Base-by-base conservation (phyloP, 2,113 vertebrate genomes). In the Andinoacara biseriatus region DNA sequence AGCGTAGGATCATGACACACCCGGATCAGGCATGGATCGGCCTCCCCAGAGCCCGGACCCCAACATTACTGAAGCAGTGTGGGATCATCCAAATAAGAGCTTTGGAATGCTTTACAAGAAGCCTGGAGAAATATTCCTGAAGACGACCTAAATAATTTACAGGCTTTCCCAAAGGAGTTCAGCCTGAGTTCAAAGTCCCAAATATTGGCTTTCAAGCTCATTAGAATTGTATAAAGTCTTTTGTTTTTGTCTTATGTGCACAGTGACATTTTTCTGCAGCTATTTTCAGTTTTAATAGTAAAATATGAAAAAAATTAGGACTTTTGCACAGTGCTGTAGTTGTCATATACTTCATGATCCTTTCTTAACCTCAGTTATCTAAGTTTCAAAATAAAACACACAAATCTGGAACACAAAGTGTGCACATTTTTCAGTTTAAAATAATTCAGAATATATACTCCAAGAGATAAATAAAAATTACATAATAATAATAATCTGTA, bases 301-400 rank as follows among this genome's bases (percentile, higher is more conserved):
- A 52, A 18, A 52, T 52, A 52, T 52, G 1, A 52, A 52, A 8
- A 52, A 52, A 52, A n/a, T n/a, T 52, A 54, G 17, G 18, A 20
- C 7, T 3, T 52, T 20, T 52, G 49, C 17, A 7, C 18, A 20
- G 17, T 20, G 17, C 46, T 17, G 46, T 49, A 17, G 14, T 6
- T 15, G 46, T 49, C 14, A 5, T 15, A 14, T 46, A 5, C 43
- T 5, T 46, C 0, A 0, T 18, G 24, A 69, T 46, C 26, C 40
- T 18, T 67, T 49, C 22, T 4, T 46, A 3, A 49, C 24, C 9
- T 49, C 15, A 24, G 5, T 52, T 52, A 17, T 29, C 1, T 13
- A 29, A 15, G 22, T 20, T 49, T 69, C 49, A 43, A 31, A 72
- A 52, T 7, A 29, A 67, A 15, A 69, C 20, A 56, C 3, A n/a